Evolutionary conservation across 2,888 invertebrate genomes (phyloP).

Genomic region (Euzetes globulus): DNA sequence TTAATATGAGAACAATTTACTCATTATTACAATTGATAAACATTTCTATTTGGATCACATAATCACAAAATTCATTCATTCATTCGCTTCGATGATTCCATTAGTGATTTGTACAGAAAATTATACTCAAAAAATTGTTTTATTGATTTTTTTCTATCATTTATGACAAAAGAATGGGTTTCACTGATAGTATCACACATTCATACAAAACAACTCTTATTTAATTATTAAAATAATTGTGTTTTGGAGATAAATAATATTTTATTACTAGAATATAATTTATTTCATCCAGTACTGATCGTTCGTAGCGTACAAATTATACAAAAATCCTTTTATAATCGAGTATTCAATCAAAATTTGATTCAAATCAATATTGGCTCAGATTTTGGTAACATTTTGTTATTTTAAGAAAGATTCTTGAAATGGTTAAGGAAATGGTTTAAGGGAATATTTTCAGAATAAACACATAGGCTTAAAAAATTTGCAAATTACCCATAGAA

Average conservation of each 20-base stretch:
- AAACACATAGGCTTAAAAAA: no score
- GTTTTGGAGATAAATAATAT: neutral
- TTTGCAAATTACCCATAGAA: no score
- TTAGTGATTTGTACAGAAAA: conserved; percentile 3
- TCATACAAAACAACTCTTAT: conserved; percentile 1
- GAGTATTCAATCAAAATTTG: no score
- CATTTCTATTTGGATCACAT: neutral
- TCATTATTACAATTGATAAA: neutral
- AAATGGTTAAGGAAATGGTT: no score
- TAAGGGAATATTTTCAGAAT: no score
- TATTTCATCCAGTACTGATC: no score
- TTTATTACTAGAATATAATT: no score
- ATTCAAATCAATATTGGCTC: no score
- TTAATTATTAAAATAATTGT: neutral
- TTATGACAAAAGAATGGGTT: neutral
- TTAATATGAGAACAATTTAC: neutral
- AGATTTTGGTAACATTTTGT: no score
- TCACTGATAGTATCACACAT: neutral
- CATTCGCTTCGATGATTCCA: conserved; percentile 12
- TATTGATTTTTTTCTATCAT: conserved; percentile 16
- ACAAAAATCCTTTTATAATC: no score
- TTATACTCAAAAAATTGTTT: neutral
- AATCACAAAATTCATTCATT: conserved; percentile 17
- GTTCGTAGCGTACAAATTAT: no score
- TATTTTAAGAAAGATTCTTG: no score